phyloP scores from a whole-genome alignment of 2,797 vertebrate genomes.

The Gymnopithys bicolor region DNA sequence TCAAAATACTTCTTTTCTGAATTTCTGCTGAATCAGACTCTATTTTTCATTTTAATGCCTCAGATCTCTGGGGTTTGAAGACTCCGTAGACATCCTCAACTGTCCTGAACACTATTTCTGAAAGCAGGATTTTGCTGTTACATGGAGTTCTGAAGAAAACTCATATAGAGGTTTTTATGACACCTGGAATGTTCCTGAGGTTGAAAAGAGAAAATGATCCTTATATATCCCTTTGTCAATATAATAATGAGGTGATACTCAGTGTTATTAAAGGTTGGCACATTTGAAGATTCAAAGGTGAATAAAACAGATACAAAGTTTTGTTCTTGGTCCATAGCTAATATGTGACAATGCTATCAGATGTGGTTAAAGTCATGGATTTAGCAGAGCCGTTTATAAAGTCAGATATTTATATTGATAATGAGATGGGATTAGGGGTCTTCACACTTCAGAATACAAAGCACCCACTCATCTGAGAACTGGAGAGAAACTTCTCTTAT shows the following conservation, averaged over 20 bases:
- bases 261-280: background rate
- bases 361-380: background rate
- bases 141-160: background rate
- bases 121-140: background rate
- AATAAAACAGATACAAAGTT: background rate
- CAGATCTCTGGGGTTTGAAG: background rate
- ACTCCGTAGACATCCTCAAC: background rate
- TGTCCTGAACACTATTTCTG: background rate
- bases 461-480: background rate
- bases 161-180: background rate
- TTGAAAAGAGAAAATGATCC: background rate
- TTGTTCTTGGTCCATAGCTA: background rate
- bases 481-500: background rate
- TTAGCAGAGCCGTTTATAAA: background rate
- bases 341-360: background rate
- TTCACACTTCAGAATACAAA: slow-evolving; percentile 16
- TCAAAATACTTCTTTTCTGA: background rate
- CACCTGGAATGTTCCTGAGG: background rate
- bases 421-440: background rate
- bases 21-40: background rate
- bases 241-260: background rate
- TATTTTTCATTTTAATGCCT: background rate
- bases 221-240: background rate
- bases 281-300: background rate
- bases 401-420: slow-evolving; percentile 8